These are phyloP conservation scores for Bradypodion ventrale DNA, from an alignment of 2,797 vertebrate species.

Conservation along the genomic window DNA sequence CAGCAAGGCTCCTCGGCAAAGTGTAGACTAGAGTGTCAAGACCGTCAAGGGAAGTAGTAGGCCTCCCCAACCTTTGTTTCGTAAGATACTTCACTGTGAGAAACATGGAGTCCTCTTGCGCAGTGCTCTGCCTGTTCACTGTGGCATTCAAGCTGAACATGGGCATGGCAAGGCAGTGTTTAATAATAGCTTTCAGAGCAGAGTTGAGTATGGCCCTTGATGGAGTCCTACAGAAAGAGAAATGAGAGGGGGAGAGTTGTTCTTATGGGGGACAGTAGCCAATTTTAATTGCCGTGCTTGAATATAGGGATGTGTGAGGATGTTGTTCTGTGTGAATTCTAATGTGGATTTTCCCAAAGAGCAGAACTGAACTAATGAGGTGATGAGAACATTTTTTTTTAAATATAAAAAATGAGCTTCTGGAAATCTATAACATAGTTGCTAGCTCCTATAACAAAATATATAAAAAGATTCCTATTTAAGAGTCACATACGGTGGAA, in stretches of 20 bases:
- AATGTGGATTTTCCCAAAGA: neutral
- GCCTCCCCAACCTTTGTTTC: constrained; percentile 15
- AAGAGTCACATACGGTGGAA: too few relatives aligned
- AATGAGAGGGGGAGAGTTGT: neutral
- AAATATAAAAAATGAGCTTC: too few relatives aligned
- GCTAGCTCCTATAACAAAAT: too few relatives aligned
- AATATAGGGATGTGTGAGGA: neutral
- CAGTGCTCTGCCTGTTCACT: neutral
- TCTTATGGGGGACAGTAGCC: neutral
- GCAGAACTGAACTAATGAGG: neutral
- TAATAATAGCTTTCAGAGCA: neutral
- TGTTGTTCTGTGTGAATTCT: neutral
- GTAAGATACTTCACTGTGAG: neutral
- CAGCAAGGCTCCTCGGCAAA: constrained; percentile 35
- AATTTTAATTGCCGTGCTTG: neutral
- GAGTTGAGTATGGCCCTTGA: neutral
- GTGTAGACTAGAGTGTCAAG: rapidly evolving
- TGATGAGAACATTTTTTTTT: neutral
- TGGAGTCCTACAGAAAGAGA: neutral
- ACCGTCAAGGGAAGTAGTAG: constrained; percentile 13
- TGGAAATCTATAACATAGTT: too few relatives aligned
- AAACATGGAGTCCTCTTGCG: neutral
- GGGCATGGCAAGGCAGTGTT: neutral
- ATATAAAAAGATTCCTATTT: too few relatives aligned
- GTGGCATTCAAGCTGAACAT: neutral